Percentiles rank a stretch among this genome's conserved stretches.
These are phyloP conservation scores for Cassiopea xamachana DNA, from an alignment of 30 jellyfish, hydroid and myxozoan species.

Conservation along the genomic window DNA sequence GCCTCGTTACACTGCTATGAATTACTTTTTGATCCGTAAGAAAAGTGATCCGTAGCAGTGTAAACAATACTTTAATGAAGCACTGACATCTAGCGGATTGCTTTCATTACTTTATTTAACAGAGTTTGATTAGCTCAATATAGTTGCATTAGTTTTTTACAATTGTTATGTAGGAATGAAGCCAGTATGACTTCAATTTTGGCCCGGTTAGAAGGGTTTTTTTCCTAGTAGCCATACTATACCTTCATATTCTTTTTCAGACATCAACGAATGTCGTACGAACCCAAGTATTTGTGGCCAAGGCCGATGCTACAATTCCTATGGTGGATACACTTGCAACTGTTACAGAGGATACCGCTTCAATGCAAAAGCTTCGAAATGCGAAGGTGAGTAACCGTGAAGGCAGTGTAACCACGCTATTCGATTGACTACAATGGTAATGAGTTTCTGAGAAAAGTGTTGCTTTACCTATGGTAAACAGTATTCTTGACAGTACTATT, in stretches of 20 bases:
- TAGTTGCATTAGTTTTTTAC: too few species aligned
- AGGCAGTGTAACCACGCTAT: not conserved
- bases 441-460: too few species aligned
- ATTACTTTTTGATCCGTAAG: too few species aligned
- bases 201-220: not conserved
- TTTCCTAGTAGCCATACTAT: not conserved
- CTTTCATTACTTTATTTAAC: too few species aligned
- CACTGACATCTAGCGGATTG: too few species aligned
- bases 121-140: too few species aligned
- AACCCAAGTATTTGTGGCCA: slow-evolving; percentile 56
- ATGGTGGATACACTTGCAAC: slow-evolving; percentile 56
- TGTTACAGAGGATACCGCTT: slow-evolving; percentile 49
- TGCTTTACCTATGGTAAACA: not conserved
- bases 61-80: too few species aligned
- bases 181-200: not conserved
- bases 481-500: not conserved
- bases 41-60: too few species aligned
- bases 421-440: too few species aligned
- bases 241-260: slow-evolving; percentile 7
- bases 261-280: slow-evolving; percentile 62
- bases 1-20: too few species aligned
- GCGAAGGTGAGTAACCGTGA: slow-evolving; percentile 47
- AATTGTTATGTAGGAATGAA: not conserved
- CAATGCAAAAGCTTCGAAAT: slow-evolving; percentile 12
- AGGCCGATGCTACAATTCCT: slow-evolving; percentile 63